Percentiles rank a stretch among this genome's conserved stretches.
Conservation (phyloP, 2,797 vertebrate genomes). For the Salarias fasciatus region DNA sequence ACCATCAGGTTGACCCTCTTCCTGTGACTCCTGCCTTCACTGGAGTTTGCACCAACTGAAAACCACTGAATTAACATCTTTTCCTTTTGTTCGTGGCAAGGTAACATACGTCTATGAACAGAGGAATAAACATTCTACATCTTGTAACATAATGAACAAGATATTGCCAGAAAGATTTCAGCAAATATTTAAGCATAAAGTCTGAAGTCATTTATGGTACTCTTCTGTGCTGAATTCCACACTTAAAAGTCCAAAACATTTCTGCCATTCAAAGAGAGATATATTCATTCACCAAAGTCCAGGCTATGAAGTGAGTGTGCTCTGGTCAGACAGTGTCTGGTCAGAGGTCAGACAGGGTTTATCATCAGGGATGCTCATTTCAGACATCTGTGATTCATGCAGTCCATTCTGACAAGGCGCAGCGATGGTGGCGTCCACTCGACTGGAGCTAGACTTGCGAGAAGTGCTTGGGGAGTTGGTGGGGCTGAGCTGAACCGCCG, state of each 20-base stretch:
- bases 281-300: constrained; percentile 9
- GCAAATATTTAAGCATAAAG: not conserved
- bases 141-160: constrained; percentile 2
- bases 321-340: constrained; percentile 60
- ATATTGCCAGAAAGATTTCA: constrained; percentile 6
- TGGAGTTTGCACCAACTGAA: too few relatives aligned
- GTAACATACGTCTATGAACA: constrained; percentile 4
- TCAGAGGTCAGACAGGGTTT: constrained; percentile 42
- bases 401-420: constrained; percentile 45
- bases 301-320: constrained; percentile 23
- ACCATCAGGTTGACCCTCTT: too few relatives aligned
- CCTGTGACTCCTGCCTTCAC: too few relatives aligned
- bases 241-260: not conserved
- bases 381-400: constrained; percentile 20
- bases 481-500: constrained; percentile 91
- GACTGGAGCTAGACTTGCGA: constrained; percentile 80
- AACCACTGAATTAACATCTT: constrained; percentile 6
- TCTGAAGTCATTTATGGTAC: not conserved
- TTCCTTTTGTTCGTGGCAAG: constrained; percentile 24
- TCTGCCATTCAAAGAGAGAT: not conserved
- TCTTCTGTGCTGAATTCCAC: not conserved
- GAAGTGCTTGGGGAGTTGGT: constrained; percentile 88
- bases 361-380: constrained; percentile 53
- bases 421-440: constrained; percentile 37
- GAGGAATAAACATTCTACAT: constrained; percentile 23